Evolutionary conservation across 2,888 invertebrate genomes (phyloP), one percentile per base, ranked within the genome.

Genomic region (Psylliodes chrysocephalus): DNA sequence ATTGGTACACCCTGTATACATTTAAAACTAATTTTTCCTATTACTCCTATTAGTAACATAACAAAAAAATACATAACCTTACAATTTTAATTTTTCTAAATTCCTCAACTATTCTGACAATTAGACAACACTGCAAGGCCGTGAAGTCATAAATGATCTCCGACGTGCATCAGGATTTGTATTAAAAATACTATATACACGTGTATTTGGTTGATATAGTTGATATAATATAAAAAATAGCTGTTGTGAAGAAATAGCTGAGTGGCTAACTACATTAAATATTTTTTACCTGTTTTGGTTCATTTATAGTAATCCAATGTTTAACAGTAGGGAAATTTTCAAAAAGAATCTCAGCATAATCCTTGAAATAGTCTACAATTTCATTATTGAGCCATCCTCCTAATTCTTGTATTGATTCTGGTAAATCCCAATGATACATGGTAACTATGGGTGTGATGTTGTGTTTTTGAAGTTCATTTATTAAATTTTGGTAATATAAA

Each of bases 381-480:
- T 85, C 66, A 0, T 87, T 86, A 75, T 89, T 90, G 17, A 87
- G 84, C 89, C 89, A 90, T 0, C 89, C 90, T 0, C 90, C 89
- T 3, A 63, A 10, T 12, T 71, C 68, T 19, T 69, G 69, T 7
- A 88, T 76, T 1, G 73, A 59, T 72, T 88, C 86, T 0, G 90
- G 89, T 57, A 89, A 81, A 75, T 90, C 89, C 88, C 88, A 89
- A 22, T 71, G 69, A 38, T 69, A 66, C 2, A 71, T 28, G 1
- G 71, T 71, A 2, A 61, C 68, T 18, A 71, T 60, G 8, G 68
- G 66, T 10, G 44, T 61, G 3, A 71, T 67, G 14, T 54, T 51
- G 30, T 51, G 15, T 7, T 28, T 46, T 40, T 40, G 25, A 5
- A 69, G 10, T 30, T 30, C 68, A 8, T 44, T 44, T 7, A 71